phyloP scores from a whole-genome alignment of 2,888 invertebrate species.

The Epinotia bilunana region DNA sequence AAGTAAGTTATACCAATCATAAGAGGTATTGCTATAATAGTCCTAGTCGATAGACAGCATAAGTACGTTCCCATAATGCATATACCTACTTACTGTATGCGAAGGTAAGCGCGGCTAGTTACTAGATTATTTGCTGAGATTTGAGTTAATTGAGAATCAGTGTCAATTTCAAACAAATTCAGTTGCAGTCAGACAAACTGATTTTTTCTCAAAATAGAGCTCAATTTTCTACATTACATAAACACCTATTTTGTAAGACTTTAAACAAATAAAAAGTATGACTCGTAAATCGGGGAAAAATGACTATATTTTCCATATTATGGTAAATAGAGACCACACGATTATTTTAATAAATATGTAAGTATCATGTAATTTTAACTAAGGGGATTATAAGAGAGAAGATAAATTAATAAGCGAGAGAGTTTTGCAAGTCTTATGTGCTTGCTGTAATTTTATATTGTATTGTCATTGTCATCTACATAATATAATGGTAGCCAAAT shows the following conservation, averaged over 20 bases:
- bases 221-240: background rate
- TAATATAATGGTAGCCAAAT: no score
- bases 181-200: background rate
- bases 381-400: no score
- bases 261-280: background rate
- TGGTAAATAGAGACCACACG: no score
- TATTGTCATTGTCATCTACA: no score
- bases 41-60: background rate
- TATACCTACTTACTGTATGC: background rate
- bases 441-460: no score
- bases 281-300: background rate
- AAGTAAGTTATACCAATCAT: slow-evolving; percentile 4
- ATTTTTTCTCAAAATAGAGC: background rate
- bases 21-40: background rate
- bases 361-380: no score
- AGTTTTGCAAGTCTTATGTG: no score
- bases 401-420: no score
- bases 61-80: background rate
- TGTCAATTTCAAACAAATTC: background rate
- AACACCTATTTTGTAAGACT: background rate
- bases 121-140: background rate
- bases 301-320: no score
- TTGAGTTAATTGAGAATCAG: background rate
- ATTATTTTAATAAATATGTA: no score
- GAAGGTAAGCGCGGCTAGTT: slow-evolving; percentile 15